Evolutionary conservation across 2,797 vertebrate genomes (phyloP), one percentile per base, ranked within the genome.

Genomic region (Characodon lateralis): DNA sequence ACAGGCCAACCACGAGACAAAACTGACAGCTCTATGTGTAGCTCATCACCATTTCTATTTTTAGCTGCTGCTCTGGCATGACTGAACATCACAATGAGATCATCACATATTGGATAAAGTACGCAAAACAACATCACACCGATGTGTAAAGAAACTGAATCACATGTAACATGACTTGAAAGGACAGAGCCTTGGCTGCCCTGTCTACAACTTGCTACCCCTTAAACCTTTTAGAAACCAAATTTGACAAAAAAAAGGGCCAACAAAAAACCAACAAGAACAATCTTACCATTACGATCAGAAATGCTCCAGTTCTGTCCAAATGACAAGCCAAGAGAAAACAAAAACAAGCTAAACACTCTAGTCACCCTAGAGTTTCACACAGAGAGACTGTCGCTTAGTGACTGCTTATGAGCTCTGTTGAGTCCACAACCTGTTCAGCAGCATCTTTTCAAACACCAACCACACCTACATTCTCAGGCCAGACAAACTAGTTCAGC

Each of bases 341-440:
- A 50, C 79, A 71, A 14, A 77, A 76, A 16, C 14, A 68, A 76
- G 12, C 22, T 24, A 48, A 68, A 72, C 78, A 69, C 5, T 43
- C 4, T 1, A 80, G 80, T 14, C 53, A 73, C 48, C 39, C 16
- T 70, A 75, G 46, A 79, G 16, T 1, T 71, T 59, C 18, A 56
- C 72, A 59, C 12, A 66, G 43, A 71, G 66, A 63, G 61, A 82
- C 68, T 8, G 68, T 20, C n/a, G 61, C 86, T 84, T 72, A 65
- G 78, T 88, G 77, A 53, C 71, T 87, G 71, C 83, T 85, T 88
- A 55, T 73, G 83, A 92, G 61, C 78, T 83, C 74, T 78, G n/a
- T 31, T 84, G 70, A 89, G 73, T 77, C 74, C 31, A 86, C 73
- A 94, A 95, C 95, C 92, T 87, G 95, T 93, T 94, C 74, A 53